Conservation (phyloP, 1,140 invertebrate species). For the Lineus longissimus region DNA sequence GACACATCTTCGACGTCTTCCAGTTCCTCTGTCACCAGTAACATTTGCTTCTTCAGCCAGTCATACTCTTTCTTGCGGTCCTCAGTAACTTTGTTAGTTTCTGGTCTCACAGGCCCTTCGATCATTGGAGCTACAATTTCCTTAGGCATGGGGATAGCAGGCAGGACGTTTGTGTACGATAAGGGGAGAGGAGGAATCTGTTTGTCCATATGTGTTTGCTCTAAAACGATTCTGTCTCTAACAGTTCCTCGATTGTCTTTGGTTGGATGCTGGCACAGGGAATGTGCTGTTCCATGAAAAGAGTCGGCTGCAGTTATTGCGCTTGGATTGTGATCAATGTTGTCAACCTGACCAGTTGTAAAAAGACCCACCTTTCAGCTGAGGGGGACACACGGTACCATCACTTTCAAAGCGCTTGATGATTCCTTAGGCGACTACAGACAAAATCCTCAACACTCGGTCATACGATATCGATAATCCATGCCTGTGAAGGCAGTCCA, state of each 20-base stretch:
- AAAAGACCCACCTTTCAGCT: constrained; percentile 9
- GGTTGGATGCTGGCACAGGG: constrained; percentile 13
- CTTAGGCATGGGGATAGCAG: too few species aligned
- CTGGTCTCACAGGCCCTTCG: too few species aligned
- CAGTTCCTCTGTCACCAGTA: too few species aligned
- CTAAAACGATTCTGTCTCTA: not conserved
- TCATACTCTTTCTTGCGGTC: too few species aligned
- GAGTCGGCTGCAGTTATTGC: constrained; percentile 14
- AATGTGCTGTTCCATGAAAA: constrained; percentile 21
- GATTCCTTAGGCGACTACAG: constrained; percentile 4
- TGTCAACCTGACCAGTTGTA: constrained; percentile 14
- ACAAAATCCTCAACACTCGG: constrained; percentile 18
- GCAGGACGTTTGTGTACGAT: too few species aligned
- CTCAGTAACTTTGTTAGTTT: too few species aligned
- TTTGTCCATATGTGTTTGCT: too few species aligned
- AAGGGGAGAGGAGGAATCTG: too few species aligned
- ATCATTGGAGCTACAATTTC: too few species aligned
- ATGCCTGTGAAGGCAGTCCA: constrained; percentile 14
- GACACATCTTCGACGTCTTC: too few species aligned
- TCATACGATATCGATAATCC: constrained; percentile 23
- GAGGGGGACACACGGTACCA: constrained; percentile 6
- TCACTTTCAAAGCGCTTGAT: constrained; percentile 13
- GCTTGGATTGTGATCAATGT: constrained; percentile 19
- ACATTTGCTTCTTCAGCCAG: too few species aligned
- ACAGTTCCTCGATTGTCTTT: not conserved